Evolutionary conservation across 2,113 vertebrate genomes (phyloP), one percentile per base, ranked within the genome.

Genomic region (Lophochroa leadbeateri): DNA sequence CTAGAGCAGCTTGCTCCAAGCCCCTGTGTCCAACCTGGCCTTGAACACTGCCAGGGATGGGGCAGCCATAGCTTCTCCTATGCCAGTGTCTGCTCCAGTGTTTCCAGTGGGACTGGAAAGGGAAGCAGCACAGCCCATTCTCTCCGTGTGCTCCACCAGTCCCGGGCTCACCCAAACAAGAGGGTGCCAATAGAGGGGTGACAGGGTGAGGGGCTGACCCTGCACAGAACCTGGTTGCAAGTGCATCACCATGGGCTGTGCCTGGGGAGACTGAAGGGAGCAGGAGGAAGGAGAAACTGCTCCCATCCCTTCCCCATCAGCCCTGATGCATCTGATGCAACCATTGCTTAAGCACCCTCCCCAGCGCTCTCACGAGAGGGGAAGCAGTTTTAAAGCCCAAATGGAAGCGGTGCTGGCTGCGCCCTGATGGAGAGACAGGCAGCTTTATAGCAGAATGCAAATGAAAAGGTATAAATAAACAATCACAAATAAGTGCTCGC

Each of bases 401-500:
- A 19, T 0, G 20, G 41, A 61, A 17, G 49, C 3, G 24, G 25
- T 23, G 18, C 68, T 50, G 90, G 72, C 65, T 74, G 64, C 1
- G 18, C 25, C 44, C 29, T 50, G 27, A 55, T 81, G 82, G 76
- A 50, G 27, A 35, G 77, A 16, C 61, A 82, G 61, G 3, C 72
- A 9, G 58, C n/a, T 82, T 87, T 88, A 13, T 31, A 46, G 88
- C 83, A 41, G 55, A 57, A 83, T 91, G 88, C 91, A 88, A 96
- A 96, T 94, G 86, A 44, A 90, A 88, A 96, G 77, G 68, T 64
- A 72, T 76, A 63, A 74, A 88, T 75, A 93, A 77, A 80, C 91
- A 95, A 92, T 86, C 88, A 46, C 89, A 23, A 80, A 95, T 43
- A 79, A 63, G 70, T 69, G 90, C 76, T 91, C 2, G 67, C 84